Base-by-base conservation (phyloP, 2,797 vertebrate species). In the Sarcophilus harrisii region DNA sequence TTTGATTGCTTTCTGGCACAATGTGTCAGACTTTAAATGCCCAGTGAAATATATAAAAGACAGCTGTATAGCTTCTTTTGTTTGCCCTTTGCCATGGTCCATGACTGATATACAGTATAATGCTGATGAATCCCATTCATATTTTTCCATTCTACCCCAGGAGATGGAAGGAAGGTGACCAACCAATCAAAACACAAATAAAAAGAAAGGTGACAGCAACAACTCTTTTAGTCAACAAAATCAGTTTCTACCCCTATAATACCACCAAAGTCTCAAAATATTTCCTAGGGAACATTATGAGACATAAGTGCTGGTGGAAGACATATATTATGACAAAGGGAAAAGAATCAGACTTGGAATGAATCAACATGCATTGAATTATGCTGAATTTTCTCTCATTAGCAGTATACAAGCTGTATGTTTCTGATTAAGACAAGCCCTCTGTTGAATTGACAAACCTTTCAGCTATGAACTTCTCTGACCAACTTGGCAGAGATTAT, bases 81-180 rank as follows among this genome's bases (percentile, higher is more conserved):
- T 90, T 95, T 97, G 95, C 96, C 89, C 92, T 98, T 95, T 95
- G 92, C 97, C 38, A 30, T 93, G 55, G 96, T 98, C 96, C 38
- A 49, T 95, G 96, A 94, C 2, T 45, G 59, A 93, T 92, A 12
- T 55, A 59, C 11, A 32, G 27, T n/a, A 30, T 94, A 92, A 2
- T 3, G 0, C 66, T 57, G 52, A 73, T 91, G 55, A 95, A 0
- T 52, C 27, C 73, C 95, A 90, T 1, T 95, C 57, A 96, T 94
- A 97, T 87, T 5, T 90, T 96, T 91, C 92, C 49, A 92, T 96
- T n/a, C 73, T 91, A 52, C 3, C 87, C n/a, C 52, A 87, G 93
- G 92, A 97, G 18, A 95, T 94, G 58, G n/a, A 12, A 96, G 93
- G 96, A 58, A 21, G 28, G 13, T 49, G 30, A 18, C 29, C 94